Evolutionary conservation across 2,113 vertebrate species (phyloP).

Genomic region (Anas platyrhynchos): DNA sequence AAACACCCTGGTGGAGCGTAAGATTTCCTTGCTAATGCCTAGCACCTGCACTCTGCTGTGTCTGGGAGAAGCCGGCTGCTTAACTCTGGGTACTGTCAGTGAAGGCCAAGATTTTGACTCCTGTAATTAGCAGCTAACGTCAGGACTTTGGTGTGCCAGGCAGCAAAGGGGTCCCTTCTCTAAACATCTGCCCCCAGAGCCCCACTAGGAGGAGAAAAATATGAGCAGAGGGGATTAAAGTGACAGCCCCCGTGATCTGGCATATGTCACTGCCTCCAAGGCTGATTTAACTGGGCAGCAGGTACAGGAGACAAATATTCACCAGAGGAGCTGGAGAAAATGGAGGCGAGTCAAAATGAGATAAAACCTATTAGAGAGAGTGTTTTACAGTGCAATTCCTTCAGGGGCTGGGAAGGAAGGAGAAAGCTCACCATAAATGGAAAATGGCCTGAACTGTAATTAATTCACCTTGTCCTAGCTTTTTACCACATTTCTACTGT

Average conservation of each 20-base stretch:
- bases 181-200: conserved; percentile 63
- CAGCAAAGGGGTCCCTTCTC: conserved; percentile 52
- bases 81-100: neutral
- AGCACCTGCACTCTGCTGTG: neutral
- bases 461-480: conserved; percentile 55
- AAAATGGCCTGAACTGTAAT: conserved; percentile 21
- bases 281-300: conserved; percentile 60
- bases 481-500: neutral
- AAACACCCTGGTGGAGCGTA: neutral
- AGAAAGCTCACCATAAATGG: conserved; percentile 60
- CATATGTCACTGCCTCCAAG: conserved; percentile 58
- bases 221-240: conserved; percentile 55
- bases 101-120: neutral
- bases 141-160: conserved; percentile 17
- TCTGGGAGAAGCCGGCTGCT: neutral
- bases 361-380: conserved; percentile 47
- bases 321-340: conserved; percentile 34
- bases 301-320: conserved; percentile 68
- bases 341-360: conserved; percentile 43
- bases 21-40: neutral
- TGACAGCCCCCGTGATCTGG: conserved; percentile 61
- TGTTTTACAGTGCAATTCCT: conserved; percentile 38
- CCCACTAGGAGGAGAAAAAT: conserved; percentile 38
- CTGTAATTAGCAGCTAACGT: neutral
- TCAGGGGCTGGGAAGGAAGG: neutral